Evolutionary conservation across 2,888 invertebrate genomes (phyloP), one percentile per base, ranked within the genome.

Genomic region (Eurytoma californica): DNA sequence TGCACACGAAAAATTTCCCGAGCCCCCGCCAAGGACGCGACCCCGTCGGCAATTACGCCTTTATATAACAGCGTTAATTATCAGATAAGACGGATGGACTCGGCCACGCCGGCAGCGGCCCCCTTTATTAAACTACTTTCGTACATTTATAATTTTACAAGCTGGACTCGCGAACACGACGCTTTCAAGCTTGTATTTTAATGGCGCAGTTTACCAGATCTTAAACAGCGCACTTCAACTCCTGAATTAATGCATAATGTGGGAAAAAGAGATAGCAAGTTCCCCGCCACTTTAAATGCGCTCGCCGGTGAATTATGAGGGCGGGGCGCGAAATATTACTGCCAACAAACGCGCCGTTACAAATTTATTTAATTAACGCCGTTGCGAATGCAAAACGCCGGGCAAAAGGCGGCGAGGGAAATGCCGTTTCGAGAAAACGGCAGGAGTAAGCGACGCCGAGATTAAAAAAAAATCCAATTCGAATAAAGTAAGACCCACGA

Each of bases 31-130:
- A 58, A 69, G 20, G 28, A 57, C 16, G 30, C 20, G 20, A 61
- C n/a, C n/a, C 3, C 28, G 57, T 20, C 57, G 28, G 24, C 3
- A 51, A 47, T 30, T 61, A 49, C 61, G 24, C 16, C 60, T 68
- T 55, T 66, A 68, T 60, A 63, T 39, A 39, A 39, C 69, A 18
- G 66, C 49, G 72, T 72, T 72, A 72, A 78, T 78, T 70, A 78
- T 70, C 67, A 65, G 77, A 78, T 72, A 77, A 72, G 66, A 51
- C 24, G 13, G 30, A 3, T 24, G n/a, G 47, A 20, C 16, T 13
- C 30, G 2, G 20, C 14, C 3, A 3, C 39, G 30, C 39, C 16
- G 55, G 28, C 16, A 28, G 28, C n/a, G 20, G 39, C 39, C 16
- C 24, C 28, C 49, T 49, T 70, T 72, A 72, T 72, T 55, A 63